phyloP scores from a whole-genome alignment of 2,797 vertebrate genomes.

The Otus scops region DNA sequence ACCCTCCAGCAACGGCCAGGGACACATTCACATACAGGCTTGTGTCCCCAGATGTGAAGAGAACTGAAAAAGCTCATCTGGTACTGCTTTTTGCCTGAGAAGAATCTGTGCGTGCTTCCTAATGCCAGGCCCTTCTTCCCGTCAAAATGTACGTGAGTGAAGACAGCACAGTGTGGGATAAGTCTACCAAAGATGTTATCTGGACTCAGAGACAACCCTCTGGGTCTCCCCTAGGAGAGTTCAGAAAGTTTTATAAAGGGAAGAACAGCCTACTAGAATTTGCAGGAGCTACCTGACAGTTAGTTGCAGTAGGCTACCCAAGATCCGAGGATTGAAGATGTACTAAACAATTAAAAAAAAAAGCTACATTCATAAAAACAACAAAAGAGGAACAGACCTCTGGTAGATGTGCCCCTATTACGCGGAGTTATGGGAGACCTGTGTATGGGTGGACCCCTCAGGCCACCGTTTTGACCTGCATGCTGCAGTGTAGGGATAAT shows the following conservation, averaged over 20 bases:
- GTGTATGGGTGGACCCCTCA: not conserved
- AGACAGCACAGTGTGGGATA: not conserved
- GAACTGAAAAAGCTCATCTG: not conserved
- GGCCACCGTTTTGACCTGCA: not conserved
- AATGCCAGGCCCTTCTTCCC: not conserved
- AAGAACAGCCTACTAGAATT: not conserved
- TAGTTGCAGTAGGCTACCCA: not conserved
- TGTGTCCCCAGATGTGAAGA: not conserved
- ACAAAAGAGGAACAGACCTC: not conserved
- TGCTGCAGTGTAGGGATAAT: rapidly evolving
- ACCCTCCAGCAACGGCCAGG: not conserved
- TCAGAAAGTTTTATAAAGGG: not conserved
- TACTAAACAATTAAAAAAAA: not conserved
- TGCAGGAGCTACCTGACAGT: not conserved
- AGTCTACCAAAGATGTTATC: not conserved
- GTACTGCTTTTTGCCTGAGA: not conserved
- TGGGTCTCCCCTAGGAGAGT: not conserved
- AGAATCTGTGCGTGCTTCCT: not conserved
- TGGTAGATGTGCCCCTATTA: not conserved
- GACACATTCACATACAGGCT: not conserved
- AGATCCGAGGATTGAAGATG: not conserved
- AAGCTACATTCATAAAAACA: not conserved
- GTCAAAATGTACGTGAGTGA: not conserved
- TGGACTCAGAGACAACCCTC: not conserved
- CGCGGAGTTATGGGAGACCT: not conserved